Evolutionary conservation across 2,888 invertebrate species (phyloP).

Genomic region (Euplagia quadripunctaria): DNA sequence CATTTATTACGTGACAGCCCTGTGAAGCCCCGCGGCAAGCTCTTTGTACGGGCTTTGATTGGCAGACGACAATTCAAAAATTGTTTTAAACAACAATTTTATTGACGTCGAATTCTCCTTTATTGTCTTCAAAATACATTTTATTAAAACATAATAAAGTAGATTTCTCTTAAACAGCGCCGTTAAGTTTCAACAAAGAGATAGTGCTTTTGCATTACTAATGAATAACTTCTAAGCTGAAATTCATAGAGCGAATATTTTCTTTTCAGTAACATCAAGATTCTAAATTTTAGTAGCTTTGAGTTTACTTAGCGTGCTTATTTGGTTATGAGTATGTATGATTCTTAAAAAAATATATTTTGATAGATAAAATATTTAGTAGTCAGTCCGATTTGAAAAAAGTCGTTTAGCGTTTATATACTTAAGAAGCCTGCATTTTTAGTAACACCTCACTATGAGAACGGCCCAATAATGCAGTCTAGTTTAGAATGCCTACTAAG

Average conservation of each 20-base stretch:
- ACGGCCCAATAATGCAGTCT: no score
- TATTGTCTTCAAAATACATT: constrained; percentile 26
- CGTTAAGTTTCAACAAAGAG: constrained; percentile 26
- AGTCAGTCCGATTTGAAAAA: no score
- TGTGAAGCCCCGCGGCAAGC: constrained; percentile 52
- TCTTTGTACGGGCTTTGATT: constrained; percentile 68
- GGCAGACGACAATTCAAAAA: constrained; percentile 69
- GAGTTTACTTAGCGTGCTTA: not conserved
- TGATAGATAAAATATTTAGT: not conserved
- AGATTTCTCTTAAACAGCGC: constrained; percentile 20
- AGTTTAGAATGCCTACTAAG: no score
- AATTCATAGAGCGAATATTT: not conserved
- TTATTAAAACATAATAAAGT: constrained; percentile 1
- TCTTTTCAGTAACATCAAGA: not conserved
- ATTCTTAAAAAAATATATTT: not conserved
- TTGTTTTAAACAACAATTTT: constrained; percentile 59
- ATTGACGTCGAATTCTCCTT: constrained; percentile 46
- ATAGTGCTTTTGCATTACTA: constrained; percentile 17
- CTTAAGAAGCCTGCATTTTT: no score
- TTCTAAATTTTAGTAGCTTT: not conserved
- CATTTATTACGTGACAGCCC: constrained; percentile 31
- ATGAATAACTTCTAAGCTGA: constrained; percentile 3
- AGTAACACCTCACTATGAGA: no score
- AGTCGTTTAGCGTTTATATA: no score
- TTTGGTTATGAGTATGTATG: not conserved